Evolutionary conservation across 2,888 invertebrate genomes (phyloP), one percentile per base, ranked within the genome.

Genomic region (Dasypolia templi): DNA sequence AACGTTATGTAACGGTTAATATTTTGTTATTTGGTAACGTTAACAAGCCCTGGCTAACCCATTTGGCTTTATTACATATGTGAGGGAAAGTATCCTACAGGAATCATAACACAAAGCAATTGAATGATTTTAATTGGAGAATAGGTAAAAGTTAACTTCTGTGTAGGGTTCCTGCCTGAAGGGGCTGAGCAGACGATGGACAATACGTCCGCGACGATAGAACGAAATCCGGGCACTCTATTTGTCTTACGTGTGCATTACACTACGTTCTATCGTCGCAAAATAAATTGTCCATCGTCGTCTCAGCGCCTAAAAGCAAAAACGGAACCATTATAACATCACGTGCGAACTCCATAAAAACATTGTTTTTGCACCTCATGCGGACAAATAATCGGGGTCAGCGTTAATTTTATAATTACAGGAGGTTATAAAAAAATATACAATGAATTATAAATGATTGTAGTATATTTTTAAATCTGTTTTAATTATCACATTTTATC

Each of bases 401-500:
- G 55, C 19, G n/a, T 26, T 39, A 11, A n/a, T 19, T 26, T 26
- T 12, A 29, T 44, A 29, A 26, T 46, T 29, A 46, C 4, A 39
- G 14, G n/a, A 7, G 7, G 22, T 14, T 35, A 26, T 6, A n/a
- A 1, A 69, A 44, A 61, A 56, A 44, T 51, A 64, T 14, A 63
- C 42, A 49, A 35, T 29, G 0, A 5, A 11, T 44, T 72, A 9
- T 39, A 39, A 39, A 39, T 63, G 65, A 72, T 65, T 58, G 61
- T 65, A 75, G 35, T 61, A 61, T 61, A 26, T 70, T 69, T 70
- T 58, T 56, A 81, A 86, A 87, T 85, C 70, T 73, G 77, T 84
- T n/a, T n/a, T n/a, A n/a, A n/a, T n/a, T 87, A 89, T 90, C 89
- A 91, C 86, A 87, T 86, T 86, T 87, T 84, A 64, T 85, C 86